Evolutionary conservation across 2,797 vertebrate species (phyloP), one percentile per base, ranked within the genome.

Genomic region (Limnodromus scolopaceus): DNA sequence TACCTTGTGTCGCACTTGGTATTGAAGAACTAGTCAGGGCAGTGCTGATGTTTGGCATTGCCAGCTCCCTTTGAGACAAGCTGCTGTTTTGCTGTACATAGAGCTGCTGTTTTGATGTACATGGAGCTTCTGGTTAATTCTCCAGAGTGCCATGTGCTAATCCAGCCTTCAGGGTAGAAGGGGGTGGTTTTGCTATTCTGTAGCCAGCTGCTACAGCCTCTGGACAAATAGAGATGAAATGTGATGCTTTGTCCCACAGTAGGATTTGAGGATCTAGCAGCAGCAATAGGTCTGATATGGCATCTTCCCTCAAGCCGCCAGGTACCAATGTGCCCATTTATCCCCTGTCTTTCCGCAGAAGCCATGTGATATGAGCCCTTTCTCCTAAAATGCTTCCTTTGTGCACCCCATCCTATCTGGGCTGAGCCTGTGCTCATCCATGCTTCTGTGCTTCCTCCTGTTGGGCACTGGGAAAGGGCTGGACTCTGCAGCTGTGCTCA

Each of bases 221-320:
- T 4, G 54, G 69, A 81, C 38, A 91, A 64, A 57, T 4, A 75
- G n/a, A 84, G 45, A 38, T 72, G 84, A 61, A 94, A 91, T 8
- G 48, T 27, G 89, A 38, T 1, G 10, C 85, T 87, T 74, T 65
- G 51, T 72, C 65, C 69, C 43, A 3, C 58, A 28, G 82, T 92
- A 11, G 39, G 64, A 48, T 85, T 92, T 84, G 81, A 79, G 64
- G 53, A 66, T 80, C 81, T 95, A 75, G 32, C 88, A 81, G 70
- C 55, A 82, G 58, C 39, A 60, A 2, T 34, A 64, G 36, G 32
- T 91, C 65, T 93, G 71, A 53, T 58, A 25, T 0, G 10, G 18
- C 65, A 72, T 60, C 55, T 11, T 92, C 28, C 54, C 71, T 82
- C 39, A 69, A 41, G 8, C 27, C 3, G 7, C 24, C 41, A 71